A percentile compares a stretch with the other conserved stretches of the same genome.
Evolutionary conservation across 2,797 vertebrate genomes (phyloP).

Genomic region (Morelia viridis): DNA sequence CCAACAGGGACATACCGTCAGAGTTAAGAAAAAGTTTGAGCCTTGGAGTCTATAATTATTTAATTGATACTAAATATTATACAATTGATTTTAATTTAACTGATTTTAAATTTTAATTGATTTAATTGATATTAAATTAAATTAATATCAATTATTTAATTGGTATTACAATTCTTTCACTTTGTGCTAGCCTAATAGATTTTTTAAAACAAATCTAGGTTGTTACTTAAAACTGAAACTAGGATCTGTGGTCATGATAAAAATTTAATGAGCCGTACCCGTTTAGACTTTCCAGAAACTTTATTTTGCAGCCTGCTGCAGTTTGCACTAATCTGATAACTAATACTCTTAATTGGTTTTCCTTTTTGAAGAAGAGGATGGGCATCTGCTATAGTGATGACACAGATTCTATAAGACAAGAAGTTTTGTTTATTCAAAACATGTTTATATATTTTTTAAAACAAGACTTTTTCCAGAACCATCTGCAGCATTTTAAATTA

Average conservation of each 20-base stretch:
- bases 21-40: background rate
- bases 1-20: background rate
- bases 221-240: background rate
- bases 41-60: background rate
- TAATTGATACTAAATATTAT: too few relatives aligned
- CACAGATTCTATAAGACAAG: constrained; percentile 82
- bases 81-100: too few relatives aligned
- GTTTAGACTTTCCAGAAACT: constrained; percentile 96
- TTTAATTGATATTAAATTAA: too few relatives aligned
- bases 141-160: too few relatives aligned
- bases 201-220: background rate
- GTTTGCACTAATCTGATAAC: constrained; percentile 93
- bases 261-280: constrained; percentile 75
- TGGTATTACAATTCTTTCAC: background rate
- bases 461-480: background rate
- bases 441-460: background rate
- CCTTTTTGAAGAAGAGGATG: constrained; percentile 91
- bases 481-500: background rate
- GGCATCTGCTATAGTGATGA: constrained; percentile 90
- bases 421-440: background rate
- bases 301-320: constrained; percentile 96
- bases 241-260: background rate
- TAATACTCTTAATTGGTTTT: constrained; percentile 84
- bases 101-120: too few relatives aligned
- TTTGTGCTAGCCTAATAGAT: background rate